Evolutionary conservation across 2,113 vertebrate species (phyloP).

Genomic region (Pangasianodon hypophthalmus): DNA sequence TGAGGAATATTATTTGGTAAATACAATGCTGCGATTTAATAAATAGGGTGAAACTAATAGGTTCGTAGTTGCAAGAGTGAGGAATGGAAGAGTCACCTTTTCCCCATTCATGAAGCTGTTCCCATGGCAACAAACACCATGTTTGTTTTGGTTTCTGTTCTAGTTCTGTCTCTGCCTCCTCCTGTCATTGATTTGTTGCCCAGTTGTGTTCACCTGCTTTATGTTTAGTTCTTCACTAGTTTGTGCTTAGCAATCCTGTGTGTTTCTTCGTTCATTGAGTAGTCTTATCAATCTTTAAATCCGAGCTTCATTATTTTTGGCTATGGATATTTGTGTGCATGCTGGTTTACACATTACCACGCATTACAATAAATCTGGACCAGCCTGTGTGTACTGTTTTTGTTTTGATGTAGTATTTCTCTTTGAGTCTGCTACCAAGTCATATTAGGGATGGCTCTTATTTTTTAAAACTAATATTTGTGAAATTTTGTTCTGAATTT

Average conservation of each 20-base stretch:
- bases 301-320: not conserved
- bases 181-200: not conserved
- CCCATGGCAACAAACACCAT: not conserved
- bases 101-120: not conserved
- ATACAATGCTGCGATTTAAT: not conserved
- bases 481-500: not conserved
- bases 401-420: not conserved
- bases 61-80: not conserved
- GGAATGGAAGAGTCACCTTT: not conserved
- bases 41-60: not conserved
- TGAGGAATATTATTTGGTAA: not conserved
- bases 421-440: not conserved
- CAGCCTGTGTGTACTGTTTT: not conserved
- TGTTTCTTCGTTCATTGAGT: not conserved
- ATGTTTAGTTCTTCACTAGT: not conserved
- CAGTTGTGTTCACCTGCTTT: not conserved
- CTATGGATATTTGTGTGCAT: not conserved
- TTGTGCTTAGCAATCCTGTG: not conserved
- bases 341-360: not conserved
- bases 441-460: not conserved
- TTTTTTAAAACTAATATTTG: not conserved
- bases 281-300: not conserved
- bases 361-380: not conserved
- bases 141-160: not conserved
- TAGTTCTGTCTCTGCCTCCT: not conserved